Conservation (phyloP, 1,140 invertebrate genomes). For the Zaprionus nigranus region DNA sequence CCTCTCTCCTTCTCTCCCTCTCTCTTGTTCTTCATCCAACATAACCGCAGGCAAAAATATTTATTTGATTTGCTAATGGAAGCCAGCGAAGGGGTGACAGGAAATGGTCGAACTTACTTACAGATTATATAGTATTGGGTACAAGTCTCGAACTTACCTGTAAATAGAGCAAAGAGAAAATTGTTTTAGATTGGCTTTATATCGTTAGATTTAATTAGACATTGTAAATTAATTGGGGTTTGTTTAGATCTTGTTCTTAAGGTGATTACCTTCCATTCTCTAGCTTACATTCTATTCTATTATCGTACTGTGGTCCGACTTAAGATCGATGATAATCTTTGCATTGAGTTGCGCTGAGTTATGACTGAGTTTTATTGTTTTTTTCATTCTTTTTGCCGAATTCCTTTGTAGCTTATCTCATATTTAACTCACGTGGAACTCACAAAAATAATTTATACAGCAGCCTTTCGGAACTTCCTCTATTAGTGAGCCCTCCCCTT, state of each 20-base stretch:
- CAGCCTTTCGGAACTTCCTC: slow-evolving; percentile 36
- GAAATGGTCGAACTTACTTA: slow-evolving; percentile 52
- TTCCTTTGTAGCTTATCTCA: slow-evolving; percentile 15
- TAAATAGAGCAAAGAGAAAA: slow-evolving; percentile 57
- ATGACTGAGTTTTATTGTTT: neutral
- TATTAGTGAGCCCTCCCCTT: slow-evolving; percentile 13
- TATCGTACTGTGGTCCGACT: neutral
- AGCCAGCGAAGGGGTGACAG: slow-evolving; percentile 50
- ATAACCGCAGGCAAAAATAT: slow-evolving; percentile 64
- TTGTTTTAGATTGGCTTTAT: slow-evolving; percentile 61
- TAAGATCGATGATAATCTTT: neutral
- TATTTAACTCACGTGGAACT: slow-evolving; percentile 37
- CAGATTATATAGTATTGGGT: slow-evolving; percentile 34
- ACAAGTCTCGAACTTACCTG: slow-evolving; percentile 56
- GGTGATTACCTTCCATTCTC: neutral
- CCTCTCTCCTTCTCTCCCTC: neutral
- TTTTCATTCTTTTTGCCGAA: neutral
- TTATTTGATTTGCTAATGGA: slow-evolving; percentile 77
- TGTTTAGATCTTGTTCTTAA: neutral
- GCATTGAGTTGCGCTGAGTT: neutral
- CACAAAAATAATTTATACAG: slow-evolving; percentile 24
- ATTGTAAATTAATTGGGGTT: no score
- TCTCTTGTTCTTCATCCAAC: no score
- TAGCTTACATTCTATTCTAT: slow-evolving; percentile 24
- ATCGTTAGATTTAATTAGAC: neutral